These are phyloP conservation scores for Callipepla californica DNA, from an alignment of 2,113 vertebrate genomes.

Conservation along the genomic window DNA sequence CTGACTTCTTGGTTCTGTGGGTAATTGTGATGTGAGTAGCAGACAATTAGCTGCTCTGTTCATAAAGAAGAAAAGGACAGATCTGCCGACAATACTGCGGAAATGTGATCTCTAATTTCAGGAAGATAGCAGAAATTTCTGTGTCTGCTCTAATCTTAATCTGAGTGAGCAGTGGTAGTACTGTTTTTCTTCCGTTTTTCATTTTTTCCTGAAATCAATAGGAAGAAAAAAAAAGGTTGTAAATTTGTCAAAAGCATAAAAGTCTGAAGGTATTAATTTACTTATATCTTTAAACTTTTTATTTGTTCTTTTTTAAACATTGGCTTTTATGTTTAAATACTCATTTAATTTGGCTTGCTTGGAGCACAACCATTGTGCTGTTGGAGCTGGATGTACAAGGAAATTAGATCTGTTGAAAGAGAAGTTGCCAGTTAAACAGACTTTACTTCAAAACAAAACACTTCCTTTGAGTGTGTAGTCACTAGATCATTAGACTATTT, in stretches of 20 bases:
- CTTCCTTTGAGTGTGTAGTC: neutral
- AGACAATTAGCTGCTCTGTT: neutral
- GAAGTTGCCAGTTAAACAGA: neutral
- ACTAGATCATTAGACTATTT: neutral
- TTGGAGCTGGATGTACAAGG: neutral
- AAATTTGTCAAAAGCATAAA: neutral
- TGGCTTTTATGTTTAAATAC: neutral
- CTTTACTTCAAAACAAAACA: neutral
- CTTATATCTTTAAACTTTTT: neutral
- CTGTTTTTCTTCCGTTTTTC: neutral
- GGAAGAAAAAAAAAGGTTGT: neutral
- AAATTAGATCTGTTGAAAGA: neutral
- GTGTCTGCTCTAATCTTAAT: neutral
- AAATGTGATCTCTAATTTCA: neutral
- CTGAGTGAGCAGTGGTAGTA: neutral
- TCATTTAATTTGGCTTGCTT: neutral
- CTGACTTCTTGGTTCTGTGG: neutral
- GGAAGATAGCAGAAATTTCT: neutral
- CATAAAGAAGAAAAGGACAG: neutral
- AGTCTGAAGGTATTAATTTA: neutral
- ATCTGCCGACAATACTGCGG: neutral
- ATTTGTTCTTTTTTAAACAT: neutral
- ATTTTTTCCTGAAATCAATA: neutral
- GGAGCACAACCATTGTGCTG: rapidly evolving
- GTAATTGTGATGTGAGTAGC: neutral